Conservation (phyloP, 1,140 invertebrate genomes). For the Lerema accius region DNA sequence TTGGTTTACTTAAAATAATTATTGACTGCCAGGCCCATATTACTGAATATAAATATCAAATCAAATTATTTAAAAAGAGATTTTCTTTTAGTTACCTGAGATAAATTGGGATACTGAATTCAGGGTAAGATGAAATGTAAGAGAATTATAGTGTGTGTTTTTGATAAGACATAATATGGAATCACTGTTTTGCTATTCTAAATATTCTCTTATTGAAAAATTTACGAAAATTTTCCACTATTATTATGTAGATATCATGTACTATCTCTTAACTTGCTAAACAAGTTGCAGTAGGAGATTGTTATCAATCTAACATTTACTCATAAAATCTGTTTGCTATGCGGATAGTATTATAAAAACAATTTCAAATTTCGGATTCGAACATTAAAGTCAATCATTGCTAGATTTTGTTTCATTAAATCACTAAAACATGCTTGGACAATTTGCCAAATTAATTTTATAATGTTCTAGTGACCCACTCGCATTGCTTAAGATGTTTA, state of each 20-base stretch:
- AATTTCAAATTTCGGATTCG: background rate
- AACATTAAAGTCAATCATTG: background rate
- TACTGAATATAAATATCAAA: too few relatives aligned
- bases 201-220: background rate
- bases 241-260: background rate
- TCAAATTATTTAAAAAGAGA: slow-evolving; percentile 24
- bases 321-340: too few relatives aligned
- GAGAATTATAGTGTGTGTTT: background rate
- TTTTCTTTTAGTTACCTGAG: slow-evolving; percentile 51
- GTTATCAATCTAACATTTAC: too few relatives aligned
- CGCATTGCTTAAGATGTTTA: too few relatives aligned
- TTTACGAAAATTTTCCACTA: background rate
- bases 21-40: too few relatives aligned
- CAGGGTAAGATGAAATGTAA: slow-evolving; percentile 55
- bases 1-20: too few relatives aligned
- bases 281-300: too few relatives aligned
- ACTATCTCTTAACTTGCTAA: background rate
- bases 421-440: slow-evolving; percentile 12
- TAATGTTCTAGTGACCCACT: too few relatives aligned
- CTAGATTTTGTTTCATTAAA: slow-evolving; percentile 5
- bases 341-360: too few relatives aligned
- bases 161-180: slow-evolving; percentile 2
- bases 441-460: slow-evolving; percentile 34
- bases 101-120: slow-evolving; percentile 65
- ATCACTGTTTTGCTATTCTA: background rate